Base-by-base conservation (phyloP, 2,797 vertebrate species). In the Mormyrops attenuatus region DNA sequence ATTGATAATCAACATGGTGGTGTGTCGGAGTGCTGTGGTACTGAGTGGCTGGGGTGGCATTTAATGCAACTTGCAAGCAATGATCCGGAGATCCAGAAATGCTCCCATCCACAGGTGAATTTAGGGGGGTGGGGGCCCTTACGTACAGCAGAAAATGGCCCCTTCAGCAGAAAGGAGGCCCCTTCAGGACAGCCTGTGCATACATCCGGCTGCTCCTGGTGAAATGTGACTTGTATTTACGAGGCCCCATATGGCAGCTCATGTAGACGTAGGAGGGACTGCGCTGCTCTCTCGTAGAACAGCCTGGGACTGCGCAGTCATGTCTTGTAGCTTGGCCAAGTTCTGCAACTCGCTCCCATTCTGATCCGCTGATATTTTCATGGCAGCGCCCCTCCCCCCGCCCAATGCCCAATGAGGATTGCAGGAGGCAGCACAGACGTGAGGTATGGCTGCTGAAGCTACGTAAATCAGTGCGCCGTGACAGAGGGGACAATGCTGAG, bases 401-500 rank as follows among this genome's bases (percentile, higher is more conserved):
- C 22, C 11, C 60, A 22, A 26, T 26, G 3, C 57, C 57, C 57
- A 11, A n/a, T n/a, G 47, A 47, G 4, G 47, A 47, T 47, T 7
- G 47, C 5, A 6, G 47, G 5, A 8, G 47, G 47, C 47, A 8
- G 47, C 47, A 5, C 47, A 49, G 5, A 49, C 7, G 60, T 26
- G 60, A 66, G n/a, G 26, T 26, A 30, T 38, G 90, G 90, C 57
- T 85, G 41, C 57, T 2, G 22, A 1, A 9, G 22, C 60, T 66
- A 15, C 85, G 38, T 89, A 49, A 66, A 88, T 77, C 30, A 60
- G 89, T 88, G 85, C 77, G 53, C 3, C 55, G 20, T 60, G 41
- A 44, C 44, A 38, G 89, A 89, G 88, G 90, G 91, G 87, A 91
- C 88, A 88, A 92, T 91, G 92, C 91, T 93, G 92, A 86, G 50